Conservation (phyloP, 1,140 invertebrate species). For the Megathymus violae region DNA sequence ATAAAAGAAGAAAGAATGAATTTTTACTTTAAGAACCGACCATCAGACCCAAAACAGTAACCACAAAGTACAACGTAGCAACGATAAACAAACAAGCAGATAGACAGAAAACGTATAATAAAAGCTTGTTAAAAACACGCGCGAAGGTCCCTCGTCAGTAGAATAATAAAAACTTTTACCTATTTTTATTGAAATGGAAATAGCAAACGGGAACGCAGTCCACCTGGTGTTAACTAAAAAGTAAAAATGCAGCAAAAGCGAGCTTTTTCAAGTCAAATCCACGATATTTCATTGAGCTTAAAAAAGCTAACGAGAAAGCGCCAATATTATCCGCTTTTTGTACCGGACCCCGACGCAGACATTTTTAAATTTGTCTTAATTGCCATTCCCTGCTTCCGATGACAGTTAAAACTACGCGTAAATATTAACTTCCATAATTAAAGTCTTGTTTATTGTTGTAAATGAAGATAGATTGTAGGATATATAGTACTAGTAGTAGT, state of each 20-base stretch:
- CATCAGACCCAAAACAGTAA: too few species aligned
- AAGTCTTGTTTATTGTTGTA: conserved; percentile 9
- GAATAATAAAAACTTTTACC: too few species aligned
- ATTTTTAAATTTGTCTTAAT: conserved; percentile 24
- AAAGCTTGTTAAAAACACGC: too few species aligned
- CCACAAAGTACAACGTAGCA: too few species aligned
- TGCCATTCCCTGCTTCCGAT: conserved; percentile 23
- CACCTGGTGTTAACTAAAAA: conserved; percentile 13
- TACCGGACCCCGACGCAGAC: conserved; percentile 1
- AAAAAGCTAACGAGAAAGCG: conserved; percentile 16
- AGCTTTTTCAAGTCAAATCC: conserved; percentile 8
- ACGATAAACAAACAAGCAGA: background rate
- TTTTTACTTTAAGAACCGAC: too few species aligned
- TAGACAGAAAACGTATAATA: background rate
- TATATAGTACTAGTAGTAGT: too few species aligned
- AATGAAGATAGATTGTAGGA: background rate
- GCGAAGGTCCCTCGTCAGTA: too few species aligned
- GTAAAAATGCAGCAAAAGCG: background rate
- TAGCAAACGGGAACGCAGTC: background rate
- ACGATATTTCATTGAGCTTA: conserved; percentile 13
- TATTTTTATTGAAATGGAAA: background rate
- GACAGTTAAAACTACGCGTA: conserved; percentile 17
- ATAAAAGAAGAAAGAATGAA: too few species aligned
- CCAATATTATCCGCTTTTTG: conserved; percentile 19
- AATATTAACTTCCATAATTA: conserved; percentile 24